Base-by-base conservation (phyloP, 2,113 vertebrate species). In the Edolisoma coerulescens region DNA sequence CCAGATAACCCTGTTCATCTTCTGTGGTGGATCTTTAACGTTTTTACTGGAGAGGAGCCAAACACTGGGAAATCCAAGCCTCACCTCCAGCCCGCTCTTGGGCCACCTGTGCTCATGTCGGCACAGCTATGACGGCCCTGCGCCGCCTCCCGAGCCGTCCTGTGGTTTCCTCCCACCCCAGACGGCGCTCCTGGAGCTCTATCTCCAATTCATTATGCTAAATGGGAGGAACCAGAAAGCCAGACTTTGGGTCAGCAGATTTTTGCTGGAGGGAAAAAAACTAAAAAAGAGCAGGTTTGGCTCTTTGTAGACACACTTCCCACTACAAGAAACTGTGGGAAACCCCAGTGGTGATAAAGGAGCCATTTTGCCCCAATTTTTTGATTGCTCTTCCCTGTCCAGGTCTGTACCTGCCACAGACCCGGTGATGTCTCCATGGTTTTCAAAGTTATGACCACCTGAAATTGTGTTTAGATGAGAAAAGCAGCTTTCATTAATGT, bases 401-500 rank as follows among this genome's bases (percentile, higher is more conserved):
- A 68, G 65, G 33, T 82, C 70, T 68, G 82, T 93, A 89, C 71
- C 82, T 12, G 6, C 59, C 0, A 0, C 1, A 17, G 65, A 71
- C 37, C 39, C 9, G 8, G 49, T 44, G 39, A 74, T 27, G 69
- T 94, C 92, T 92, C 93, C 64, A 7, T 37, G 93, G 76, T 84
- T 97, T 94, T 90, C 85, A 37, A 85, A 92, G 85, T 95, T 95
- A 93, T 6, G 9, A 75, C 73, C 86, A 85, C 86, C 86, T 89
- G 95, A 95, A 93, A 96, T 87, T 89, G 89, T 81, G 86, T 95
- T 97, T 84, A 87, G 92, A 96, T 87, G 95, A 94, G 92, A 96
- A 93, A 64, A 93, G 91, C 92, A 90, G 88, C 86, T 96, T 92
- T 96, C 95, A 95, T 94, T 96, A 95, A 87, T 30, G 69, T 69